Base-by-base conservation (phyloP, 2,113 vertebrate species). In the Caranx melampygus region DNA sequence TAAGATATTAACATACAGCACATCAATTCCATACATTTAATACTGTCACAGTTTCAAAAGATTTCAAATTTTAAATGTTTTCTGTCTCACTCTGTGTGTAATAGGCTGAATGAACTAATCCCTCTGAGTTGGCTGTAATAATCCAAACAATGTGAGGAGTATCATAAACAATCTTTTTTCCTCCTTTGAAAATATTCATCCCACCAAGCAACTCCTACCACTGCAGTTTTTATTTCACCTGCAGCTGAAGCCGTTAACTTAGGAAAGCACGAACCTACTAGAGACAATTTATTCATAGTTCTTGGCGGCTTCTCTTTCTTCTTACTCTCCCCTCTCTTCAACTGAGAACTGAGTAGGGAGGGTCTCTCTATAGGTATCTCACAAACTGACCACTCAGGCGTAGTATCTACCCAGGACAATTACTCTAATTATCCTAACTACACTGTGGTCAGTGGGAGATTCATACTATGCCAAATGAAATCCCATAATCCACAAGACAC, bases 201-300 rank as follows among this genome's bases (percentile, higher is more conserved):
- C 20, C 18, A 13, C 11, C 10, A 14, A 79, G 35, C 5, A 59
- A 15, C 20, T 61, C 21, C 6, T 31, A 8, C 63, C 35, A 21
- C 2, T 55, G 35, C 31, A 35, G 57, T 21, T 6, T 66, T 71
- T 20, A 44, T 65, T 79, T 52, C 59, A 42, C 14, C 44, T 84
- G 59, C 42, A 71, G 78, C 70, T 79, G 65, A 33, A 83, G 79
- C 58, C 26, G 45, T 40, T 67, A 66, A 72, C 49, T 79, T 62
- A 65, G 62, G 62, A 75, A 82, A 83, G 62, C 47, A 65, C 45
- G 34, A 78, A 82, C 66, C 52, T 74, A 83, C 68, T 59, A 26
- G 58, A 81, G 81, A 68, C 75, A 62, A 33, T 87, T 69, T 88
- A 81, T 72, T 78, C 80, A 80, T 54, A 68, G 65, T 84, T 82